Base-by-base conservation (phyloP, 2,113 vertebrate species). In the Anolis sagrei region DNA sequence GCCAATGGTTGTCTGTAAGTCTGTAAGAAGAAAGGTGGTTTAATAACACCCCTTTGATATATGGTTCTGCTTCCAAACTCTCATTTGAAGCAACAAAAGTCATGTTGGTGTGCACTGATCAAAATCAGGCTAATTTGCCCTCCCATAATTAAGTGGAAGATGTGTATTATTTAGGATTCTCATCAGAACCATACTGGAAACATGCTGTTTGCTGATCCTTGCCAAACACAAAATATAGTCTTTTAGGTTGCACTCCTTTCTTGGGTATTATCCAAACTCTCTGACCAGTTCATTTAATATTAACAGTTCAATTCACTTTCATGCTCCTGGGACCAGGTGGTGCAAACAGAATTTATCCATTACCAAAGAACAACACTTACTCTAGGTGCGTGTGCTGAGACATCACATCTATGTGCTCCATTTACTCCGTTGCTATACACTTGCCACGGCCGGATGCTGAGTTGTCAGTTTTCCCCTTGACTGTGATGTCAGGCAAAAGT, bases 401-500 rank as follows among this genome's bases (percentile, higher is more conserved):
- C 54, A 75, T 64, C 72, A 72, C 72, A 76, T 32, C 72, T 32
- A 72, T 16, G 16, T 21, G 58, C 39, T 49, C 72, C 25, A 48
- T n/a, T 75, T 44, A 19, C 2, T 5, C 18, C 4, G 82, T 72
- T 73, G 58, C 69, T 48, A 27, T 13, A 10, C 3, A 62, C 25
- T 44, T 9, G 5, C 72, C 36, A 10, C 14, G 11, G 49, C 72
- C 81, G 44, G 72, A n/a, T 48, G 72, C 82, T 76, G 72, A 75
- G 72, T 27, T n/a, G 25, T 27, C 18, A 18, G 36, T 36, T 83
- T 75, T 32, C 4, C 51, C 13, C 69, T 69, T 0, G 29, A 23
- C 82, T 83, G 82, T 54, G 75, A 29, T 64, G 34, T 83, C 82
- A 83, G 82, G 54, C 72, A 29, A 64, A 83, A 75, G 82, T 29